Percentiles rank a stretch among this genome's conserved stretches.
phyloP scores from a whole-genome alignment of 2,888 invertebrate genomes.

The Nineta flava region DNA sequence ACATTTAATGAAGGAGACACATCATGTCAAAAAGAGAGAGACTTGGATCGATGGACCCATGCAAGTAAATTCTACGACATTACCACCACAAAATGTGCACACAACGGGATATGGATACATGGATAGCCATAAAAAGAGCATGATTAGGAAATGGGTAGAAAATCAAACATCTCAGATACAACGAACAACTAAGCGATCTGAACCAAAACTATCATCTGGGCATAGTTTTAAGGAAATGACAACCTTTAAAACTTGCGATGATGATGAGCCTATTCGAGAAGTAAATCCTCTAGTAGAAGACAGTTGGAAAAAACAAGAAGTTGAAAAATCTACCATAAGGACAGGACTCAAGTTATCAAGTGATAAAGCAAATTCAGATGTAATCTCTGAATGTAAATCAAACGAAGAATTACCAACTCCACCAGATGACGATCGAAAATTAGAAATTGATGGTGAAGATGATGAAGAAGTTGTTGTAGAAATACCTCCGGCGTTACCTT shows the following conservation, averaged over 20 bases:
- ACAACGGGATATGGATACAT: slow-evolving; percentile 67
- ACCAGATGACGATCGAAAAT: slow-evolving; percentile 18
- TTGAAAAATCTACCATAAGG: slow-evolving; percentile 42
- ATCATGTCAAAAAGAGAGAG: slow-evolving; percentile 64
- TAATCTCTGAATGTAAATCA: slow-evolving; percentile 23
- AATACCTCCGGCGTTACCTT: slow-evolving; percentile 64
- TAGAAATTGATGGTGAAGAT: slow-evolving; percentile 41
- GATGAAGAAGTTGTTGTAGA: slow-evolving; percentile 66
- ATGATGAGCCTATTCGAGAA: slow-evolving; percentile 21
- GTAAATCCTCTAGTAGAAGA: slow-evolving; percentile 33
- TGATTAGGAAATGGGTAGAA: slow-evolving; percentile 89
- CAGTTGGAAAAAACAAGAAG: slow-evolving; percentile 34
- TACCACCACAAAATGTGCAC: slow-evolving; percentile 32
- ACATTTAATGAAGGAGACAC: slow-evolving; percentile 61
- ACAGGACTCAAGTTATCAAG: slow-evolving; percentile 37
- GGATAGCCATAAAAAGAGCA: slow-evolving; percentile 83
- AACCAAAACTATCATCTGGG: slow-evolving; percentile 24
- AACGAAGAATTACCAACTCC: slow-evolving; percentile 17
- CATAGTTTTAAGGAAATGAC: slow-evolving; percentile 38
- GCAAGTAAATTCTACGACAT: slow-evolving; percentile 35
- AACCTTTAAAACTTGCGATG: slow-evolving; percentile 43
- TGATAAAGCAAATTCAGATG: slow-evolving; percentile 15
- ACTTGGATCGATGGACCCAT: slow-evolving; percentile 95
- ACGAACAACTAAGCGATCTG: slow-evolving; percentile 36
- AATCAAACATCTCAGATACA: slow-evolving; percentile 75